Evolutionary conservation across 2,113 vertebrate species (phyloP), one percentile per base, ranked within the genome.

Genomic region (Xenopus tropicalis): DNA sequence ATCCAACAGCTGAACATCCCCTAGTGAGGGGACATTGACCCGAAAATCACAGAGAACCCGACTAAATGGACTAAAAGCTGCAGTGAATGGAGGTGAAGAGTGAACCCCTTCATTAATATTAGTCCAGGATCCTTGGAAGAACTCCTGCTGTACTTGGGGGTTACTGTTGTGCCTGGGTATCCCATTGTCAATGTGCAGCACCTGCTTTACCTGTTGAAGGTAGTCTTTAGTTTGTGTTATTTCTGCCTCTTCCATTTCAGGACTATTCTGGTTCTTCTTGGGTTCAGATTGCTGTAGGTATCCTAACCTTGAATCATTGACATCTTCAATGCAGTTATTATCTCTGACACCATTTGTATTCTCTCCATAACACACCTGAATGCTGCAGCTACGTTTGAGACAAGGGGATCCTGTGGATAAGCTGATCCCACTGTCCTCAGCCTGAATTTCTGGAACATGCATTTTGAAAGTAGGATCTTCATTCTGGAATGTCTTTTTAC

Each of bases 391-490:
- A 14, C 64, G 72, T 44, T 61, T 48, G 14, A 69, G 29, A 54
- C 25, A 62, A 14, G 59, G 66, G 46, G 73, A 76, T 9, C 44
- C 73, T 21, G 66, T 69, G 17, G 73, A 76, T 12, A 76, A 24
- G 20, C 73, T 76, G 44, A 76, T 76, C 9, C 73, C 73, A 25
- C 73, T 76, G 66, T 76, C 73, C 20, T 69, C 73, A 25, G 12
- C 46, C 19, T 52, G 57, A 37, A 52, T 44, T 66, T 14, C 11
- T 8, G 64, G 20, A 21, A 44, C 42, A n/a, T 23, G 16, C 17
- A 11, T 44, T 63, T 9, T 62, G 20, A 23, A 7, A 24, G 43
- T 11, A 16, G 3, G 1, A 51, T 52, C 57, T 43, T 43, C 51
- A 20, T n/a, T 23, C 61, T n/a, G 22, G 17, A 4, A 16, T 8